Conservation (phyloP, 2,113 vertebrate genomes). For the Rhineura floridana region DNA sequence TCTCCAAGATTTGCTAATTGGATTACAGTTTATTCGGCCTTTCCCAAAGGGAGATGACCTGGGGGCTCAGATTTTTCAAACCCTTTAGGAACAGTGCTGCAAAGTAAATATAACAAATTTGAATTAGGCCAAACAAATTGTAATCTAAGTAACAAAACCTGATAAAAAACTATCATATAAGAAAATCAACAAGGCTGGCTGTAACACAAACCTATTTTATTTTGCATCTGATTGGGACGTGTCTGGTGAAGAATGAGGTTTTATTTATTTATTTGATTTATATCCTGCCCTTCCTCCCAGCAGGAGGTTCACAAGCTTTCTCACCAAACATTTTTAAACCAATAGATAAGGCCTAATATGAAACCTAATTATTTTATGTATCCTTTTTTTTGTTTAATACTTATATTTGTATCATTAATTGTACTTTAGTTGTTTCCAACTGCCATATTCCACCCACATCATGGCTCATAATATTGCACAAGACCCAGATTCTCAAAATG, state of each 20-base stretch:
- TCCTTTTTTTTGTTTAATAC: background rate
- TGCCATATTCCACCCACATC: background rate
- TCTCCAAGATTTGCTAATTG: background rate
- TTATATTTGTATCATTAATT: background rate
- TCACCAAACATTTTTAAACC: background rate
- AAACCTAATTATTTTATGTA: background rate
- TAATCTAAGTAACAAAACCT: slow-evolving; percentile 11
- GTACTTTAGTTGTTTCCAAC: background rate
- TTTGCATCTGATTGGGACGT: background rate
- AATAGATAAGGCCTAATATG: background rate
- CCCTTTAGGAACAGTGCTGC: background rate
- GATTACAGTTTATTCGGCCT: slow-evolving; percentile 23
- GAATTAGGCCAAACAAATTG: slow-evolving; percentile 2
- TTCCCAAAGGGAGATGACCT: background rate
- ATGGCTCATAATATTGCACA: background rate
- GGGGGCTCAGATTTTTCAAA: slow-evolving; percentile 7
- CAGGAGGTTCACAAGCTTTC: background rate
- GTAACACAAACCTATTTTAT: background rate
- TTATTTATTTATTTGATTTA: background rate
- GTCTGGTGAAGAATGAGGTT: background rate
- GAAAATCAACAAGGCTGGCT: background rate
- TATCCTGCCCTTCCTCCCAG: no score
- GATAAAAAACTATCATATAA: background rate
- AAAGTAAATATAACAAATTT: slow-evolving; percentile 14
- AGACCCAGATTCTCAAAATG: background rate